phyloP scores from a whole-genome alignment of 2,797 vertebrate species.

The Lerista edwardsae region DNA sequence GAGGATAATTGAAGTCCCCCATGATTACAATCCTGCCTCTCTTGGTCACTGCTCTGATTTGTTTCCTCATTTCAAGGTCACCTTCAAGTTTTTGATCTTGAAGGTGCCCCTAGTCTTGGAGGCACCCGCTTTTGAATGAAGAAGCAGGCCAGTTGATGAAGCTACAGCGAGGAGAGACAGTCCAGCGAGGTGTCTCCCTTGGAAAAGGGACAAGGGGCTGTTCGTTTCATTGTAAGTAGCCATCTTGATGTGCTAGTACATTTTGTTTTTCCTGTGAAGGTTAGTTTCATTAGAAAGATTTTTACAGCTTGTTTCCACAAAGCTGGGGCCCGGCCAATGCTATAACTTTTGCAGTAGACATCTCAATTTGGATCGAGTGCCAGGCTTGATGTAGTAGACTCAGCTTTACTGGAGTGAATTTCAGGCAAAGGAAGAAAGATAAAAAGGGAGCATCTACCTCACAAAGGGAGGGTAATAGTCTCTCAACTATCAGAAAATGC shows the following conservation, averaged over 20 bases:
- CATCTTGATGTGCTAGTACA: too few species aligned
- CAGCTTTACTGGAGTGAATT: not conserved
- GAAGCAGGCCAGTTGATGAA: not conserved
- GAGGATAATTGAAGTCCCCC: too few species aligned
- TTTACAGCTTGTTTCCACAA: not conserved
- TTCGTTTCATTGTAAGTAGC: not conserved
- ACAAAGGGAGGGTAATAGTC: too few species aligned
- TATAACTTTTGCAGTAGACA: not conserved
- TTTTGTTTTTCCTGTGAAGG: not conserved
- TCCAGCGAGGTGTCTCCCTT: not conserved
- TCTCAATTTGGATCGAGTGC: not conserved
- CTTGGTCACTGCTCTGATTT: too few species aligned
- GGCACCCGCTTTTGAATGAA: not conserved
- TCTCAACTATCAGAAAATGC: too few species aligned
- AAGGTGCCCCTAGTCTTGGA: not conserved
- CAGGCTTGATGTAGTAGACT: not conserved
- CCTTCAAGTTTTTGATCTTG: too few species aligned
- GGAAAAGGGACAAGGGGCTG: not conserved
- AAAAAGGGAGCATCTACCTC: too few species aligned
- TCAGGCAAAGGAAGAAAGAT: not conserved
- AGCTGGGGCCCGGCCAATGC: not conserved
- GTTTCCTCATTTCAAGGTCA: too few species aligned
- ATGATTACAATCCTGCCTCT: too few species aligned
- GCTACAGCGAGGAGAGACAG: not conserved
- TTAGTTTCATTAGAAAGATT: not conserved